These are phyloP conservation scores for Xiphydria camelus DNA, from an alignment of 2,888 invertebrate genomes.

Conservation along the genomic window DNA sequence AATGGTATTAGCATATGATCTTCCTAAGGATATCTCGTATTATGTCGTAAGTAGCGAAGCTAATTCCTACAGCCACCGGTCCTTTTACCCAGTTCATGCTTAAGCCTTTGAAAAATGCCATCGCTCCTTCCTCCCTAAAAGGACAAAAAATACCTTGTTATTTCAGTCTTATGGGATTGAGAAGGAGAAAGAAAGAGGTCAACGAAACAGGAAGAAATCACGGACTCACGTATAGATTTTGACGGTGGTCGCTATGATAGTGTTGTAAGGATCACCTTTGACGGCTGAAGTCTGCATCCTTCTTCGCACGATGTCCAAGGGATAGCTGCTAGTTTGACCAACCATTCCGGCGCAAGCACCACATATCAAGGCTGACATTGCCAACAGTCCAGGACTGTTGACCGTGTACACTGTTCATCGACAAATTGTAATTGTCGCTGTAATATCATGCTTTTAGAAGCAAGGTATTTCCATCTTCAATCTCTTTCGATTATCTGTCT, in stretches of 20 bases:
- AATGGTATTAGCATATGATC: slow-evolving; percentile 11
- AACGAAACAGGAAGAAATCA: background rate
- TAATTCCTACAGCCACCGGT: slow-evolving; percentile 90
- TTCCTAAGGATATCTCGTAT: slow-evolving; percentile 67
- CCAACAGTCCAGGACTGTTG: slow-evolving; percentile 49
- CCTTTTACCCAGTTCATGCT: slow-evolving; percentile 99
- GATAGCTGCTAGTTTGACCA: slow-evolving; percentile 95
- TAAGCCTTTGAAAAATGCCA: slow-evolving; percentile 97
- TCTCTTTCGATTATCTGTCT: background rate
- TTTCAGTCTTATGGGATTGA: slow-evolving; percentile 1
- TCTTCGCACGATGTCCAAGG: slow-evolving; percentile 88
- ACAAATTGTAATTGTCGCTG: background rate
- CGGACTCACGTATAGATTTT: slow-evolving; percentile 70
- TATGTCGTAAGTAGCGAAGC: slow-evolving; percentile 92
- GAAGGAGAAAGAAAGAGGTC: too few species aligned
- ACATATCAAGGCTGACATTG: slow-evolving; percentile 72
- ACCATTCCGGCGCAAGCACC: slow-evolving; percentile 92
- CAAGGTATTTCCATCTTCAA: background rate
- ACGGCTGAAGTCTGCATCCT: slow-evolving; percentile 70
- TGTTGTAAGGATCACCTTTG: slow-evolving; percentile 60
- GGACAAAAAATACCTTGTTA: slow-evolving; percentile 6
- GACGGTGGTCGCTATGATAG: slow-evolving; percentile 68
- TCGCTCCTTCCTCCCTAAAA: slow-evolving; percentile 82
- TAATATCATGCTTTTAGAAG: background rate
- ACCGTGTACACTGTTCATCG: slow-evolving; percentile 42